Base-by-base conservation (phyloP, 2,113 vertebrate species). In the Heteronetta atricapilla region DNA sequence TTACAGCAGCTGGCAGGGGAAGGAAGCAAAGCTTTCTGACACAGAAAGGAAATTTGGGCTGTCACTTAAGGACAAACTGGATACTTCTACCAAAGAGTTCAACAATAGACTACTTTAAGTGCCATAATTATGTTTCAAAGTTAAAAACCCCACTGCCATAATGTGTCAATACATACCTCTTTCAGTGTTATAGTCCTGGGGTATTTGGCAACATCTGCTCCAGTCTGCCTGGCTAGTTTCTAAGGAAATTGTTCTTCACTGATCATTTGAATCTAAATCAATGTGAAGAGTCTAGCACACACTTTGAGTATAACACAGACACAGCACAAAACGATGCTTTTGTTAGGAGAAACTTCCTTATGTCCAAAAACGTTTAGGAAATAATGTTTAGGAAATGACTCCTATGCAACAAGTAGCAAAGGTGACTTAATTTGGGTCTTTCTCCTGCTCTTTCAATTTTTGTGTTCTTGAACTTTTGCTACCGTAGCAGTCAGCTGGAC, bases 321-420 rank as follows among this genome's bases (percentile, higher is more conserved):
- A 64, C 0, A 0, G 15, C n/a, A 72, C 20, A 68, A 33, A 59
- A 31, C 44, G 42, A 40, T 0, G 2, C 3, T 66, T 90, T 72
- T 73, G 20, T 76, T 87, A 69, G 2, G 20, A 66, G 25, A 79
- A 69, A 15, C 7, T 58, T 81, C 59, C 48, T 59, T 42, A 7
- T 6, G 1, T 7, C 9, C 17, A 25, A 79, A 73, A 82, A 63
- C 1, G 1, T 60, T 77, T 74, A 88, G 46, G 10, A 48, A 59
- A 75, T 38, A 48, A 48, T 10, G 20, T 48, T 48, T 48, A 21
- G 8, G 88, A 81, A 26, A 66, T 3, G 4, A 26, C 8, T 82
- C 34, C 60, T 62, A 10, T 36, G 42, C 26, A 63, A 67, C 2
- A 14, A 86, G 33, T 19, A 86, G 46, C 46, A 91, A 81, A 83